Evolutionary conservation across 92 coral and sea anemone species (phyloP), one percentile per base, ranked within the genome.

Genomic region (Palythoa grandiflora): DNA sequence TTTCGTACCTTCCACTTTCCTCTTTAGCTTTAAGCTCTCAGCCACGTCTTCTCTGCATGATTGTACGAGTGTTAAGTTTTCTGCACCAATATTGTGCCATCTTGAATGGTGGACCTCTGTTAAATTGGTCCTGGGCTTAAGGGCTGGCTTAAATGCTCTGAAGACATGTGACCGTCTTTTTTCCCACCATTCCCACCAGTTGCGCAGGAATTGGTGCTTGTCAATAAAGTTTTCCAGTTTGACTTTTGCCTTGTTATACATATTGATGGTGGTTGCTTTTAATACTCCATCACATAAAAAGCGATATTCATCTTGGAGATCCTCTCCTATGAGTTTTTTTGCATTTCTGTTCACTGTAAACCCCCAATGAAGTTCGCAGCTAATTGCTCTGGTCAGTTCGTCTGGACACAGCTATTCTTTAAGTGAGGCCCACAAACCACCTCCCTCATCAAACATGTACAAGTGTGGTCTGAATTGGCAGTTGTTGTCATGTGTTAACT

Each of bases 151-250:
- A 68, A 91, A 91, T 10, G 92, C 89, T n/a, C 86, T 78, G 68
- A 91, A 91, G 85, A 88, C 87, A 79, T 91, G 94, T 44, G 94
- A 91, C 51, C 74, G 83, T 5, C 92, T 87, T 52, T 60, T 79
- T 13, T 91, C 91, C 94, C 94, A 84, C 89, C 87, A 88, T 84
- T 91, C 83, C 94, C 94, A 91, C 94, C 91, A 91, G 68, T 77
- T 83, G 74, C 20, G 61, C 63, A 91, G 87, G 52, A 53, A 89
- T 48, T 83, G 91, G 73, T 84, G 87, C 75, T 91, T 78, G 75
- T 91, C 89, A 75, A 88, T 91, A 50, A 88, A 91, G 19, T 19
- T 84, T 71, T 75, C 92, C 9, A 84, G 86, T 11, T 88, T 55
- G 50, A 19, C 94, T 89, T 85, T 91, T 50, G 94, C 94, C 76